phyloP scores from a whole-genome alignment of 2,888 invertebrate species.

The Melanostoma scalare region DNA sequence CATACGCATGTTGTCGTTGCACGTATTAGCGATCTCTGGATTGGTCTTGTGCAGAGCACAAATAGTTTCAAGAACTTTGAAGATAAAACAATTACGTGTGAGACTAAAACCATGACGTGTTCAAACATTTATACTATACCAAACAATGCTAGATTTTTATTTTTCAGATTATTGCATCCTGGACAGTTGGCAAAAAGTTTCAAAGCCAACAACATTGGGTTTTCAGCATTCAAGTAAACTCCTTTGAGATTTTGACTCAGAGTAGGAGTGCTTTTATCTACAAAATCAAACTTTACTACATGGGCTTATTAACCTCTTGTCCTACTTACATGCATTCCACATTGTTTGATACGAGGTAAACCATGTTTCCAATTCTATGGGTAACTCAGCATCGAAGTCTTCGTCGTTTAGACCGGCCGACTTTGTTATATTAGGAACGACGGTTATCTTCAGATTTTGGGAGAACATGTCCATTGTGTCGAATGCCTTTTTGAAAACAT shows the following conservation, averaged over 20 bases:
- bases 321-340: constrained; percentile 78
- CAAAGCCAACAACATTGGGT: constrained; percentile 79
- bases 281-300: constrained; percentile 23
- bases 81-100: not conserved
- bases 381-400: constrained; percentile 79
- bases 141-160: constrained; percentile 78
- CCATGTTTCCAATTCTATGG: constrained; percentile 76
- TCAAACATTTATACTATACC: constrained; percentile 65
- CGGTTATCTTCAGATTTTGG: constrained; percentile 79
- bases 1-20: constrained; percentile 85
- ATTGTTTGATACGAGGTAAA: constrained; percentile 78
- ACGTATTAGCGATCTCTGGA: constrained; percentile 81
- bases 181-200: constrained; percentile 81
- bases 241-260: constrained; percentile 77
- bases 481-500: not conserved
- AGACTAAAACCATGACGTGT: not conserved
- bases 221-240: constrained; percentile 74
- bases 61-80: constrained; percentile 85
- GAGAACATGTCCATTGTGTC: constrained; percentile 72
- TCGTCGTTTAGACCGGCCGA: constrained; percentile 80
- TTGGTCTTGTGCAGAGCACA: constrained; percentile 83
- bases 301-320: not conserved
- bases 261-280: constrained; percentile 77
- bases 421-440: constrained; percentile 80
- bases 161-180: constrained; percentile 80